These are phyloP conservation scores for Nymphalis io DNA, from an alignment of 1,140 invertebrate genomes.

Conservation along the genomic window DNA sequence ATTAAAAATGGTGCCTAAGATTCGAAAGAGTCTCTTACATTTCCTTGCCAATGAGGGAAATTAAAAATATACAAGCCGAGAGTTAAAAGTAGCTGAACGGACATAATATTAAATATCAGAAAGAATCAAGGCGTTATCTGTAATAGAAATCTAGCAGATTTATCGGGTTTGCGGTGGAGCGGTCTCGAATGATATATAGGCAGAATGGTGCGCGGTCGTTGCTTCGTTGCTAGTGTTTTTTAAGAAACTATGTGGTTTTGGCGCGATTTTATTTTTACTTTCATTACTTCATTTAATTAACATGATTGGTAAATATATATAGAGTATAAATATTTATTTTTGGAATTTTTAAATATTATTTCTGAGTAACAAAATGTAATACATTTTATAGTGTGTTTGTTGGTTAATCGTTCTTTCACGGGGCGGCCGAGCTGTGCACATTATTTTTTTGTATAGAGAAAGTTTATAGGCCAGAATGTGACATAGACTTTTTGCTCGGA, in stretches of 20 bases:
- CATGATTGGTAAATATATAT: too few species aligned
- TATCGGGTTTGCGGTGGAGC: conserved; percentile 64
- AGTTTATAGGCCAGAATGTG: too few species aligned
- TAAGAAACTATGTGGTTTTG: conserved; percentile 34
- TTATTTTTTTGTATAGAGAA: too few species aligned
- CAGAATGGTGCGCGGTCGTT: conserved; percentile 48
- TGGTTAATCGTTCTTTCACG: too few species aligned
- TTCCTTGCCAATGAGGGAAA: not conserved
- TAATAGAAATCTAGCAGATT: conserved; percentile 76
- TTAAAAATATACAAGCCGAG: conserved; percentile 29
- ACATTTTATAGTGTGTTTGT: too few species aligned
- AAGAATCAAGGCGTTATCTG: conserved; percentile 73
- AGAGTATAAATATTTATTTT: too few species aligned
- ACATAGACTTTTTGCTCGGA: too few species aligned
- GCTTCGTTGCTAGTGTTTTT: conserved; percentile 53
- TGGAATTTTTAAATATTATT: too few species aligned
- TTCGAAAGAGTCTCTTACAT: not conserved
- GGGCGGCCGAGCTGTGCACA: too few species aligned
- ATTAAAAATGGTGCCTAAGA: too few species aligned
- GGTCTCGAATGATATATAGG: conserved; percentile 68
- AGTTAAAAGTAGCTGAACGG: conserved; percentile 43
- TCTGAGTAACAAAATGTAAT: too few species aligned
- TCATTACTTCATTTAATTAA: too few species aligned
- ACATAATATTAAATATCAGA: conserved; percentile 75
- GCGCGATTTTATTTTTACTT: not conserved